A percentile compares a stretch with the other conserved stretches of the same genome.
Evolutionary conservation across 1,140 invertebrate genomes (phyloP).

Genomic region (Bombus turneri): DNA sequence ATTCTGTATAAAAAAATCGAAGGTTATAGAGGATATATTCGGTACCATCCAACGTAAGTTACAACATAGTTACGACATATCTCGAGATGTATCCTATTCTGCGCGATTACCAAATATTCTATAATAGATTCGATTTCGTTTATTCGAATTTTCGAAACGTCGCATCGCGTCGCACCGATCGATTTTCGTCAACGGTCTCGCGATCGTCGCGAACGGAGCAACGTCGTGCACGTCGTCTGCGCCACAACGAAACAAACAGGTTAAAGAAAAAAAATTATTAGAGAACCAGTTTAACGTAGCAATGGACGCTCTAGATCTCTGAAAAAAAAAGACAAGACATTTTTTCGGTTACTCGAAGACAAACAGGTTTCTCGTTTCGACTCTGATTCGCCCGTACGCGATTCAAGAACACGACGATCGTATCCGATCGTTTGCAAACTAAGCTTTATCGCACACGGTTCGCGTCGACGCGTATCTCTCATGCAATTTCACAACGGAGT

Average conservation of each 20-base stretch:
- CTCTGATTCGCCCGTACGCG: neutral
- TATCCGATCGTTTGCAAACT: neutral
- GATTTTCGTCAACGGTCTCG: neutral
- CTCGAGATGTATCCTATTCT: neutral
- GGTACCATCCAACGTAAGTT: neutral
- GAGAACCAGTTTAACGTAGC: neutral
- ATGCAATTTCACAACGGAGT: constrained; percentile 11
- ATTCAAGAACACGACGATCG: constrained; percentile 2
- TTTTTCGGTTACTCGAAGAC: neutral
- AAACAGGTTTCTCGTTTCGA: neutral
- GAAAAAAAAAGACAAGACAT: neutral
- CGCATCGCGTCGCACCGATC: neutral
- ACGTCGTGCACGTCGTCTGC: constrained; percentile 56
- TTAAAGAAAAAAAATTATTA: neutral
- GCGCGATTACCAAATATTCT: neutral
- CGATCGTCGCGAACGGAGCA: constrained; percentile 1
- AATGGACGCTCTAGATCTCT: neutral
- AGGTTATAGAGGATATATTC: constrained; percentile 35
- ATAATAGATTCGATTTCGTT: neutral
- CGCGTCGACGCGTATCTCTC: neutral
- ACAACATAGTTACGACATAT: neutral
- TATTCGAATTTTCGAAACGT: neutral
- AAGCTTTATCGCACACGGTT: constrained; percentile 23
- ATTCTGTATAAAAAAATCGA: neutral
- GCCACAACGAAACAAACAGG: constrained; percentile 29